Conservation (phyloP, 2,113 vertebrate genomes). For the Hippocampus abdominalis region DNA sequence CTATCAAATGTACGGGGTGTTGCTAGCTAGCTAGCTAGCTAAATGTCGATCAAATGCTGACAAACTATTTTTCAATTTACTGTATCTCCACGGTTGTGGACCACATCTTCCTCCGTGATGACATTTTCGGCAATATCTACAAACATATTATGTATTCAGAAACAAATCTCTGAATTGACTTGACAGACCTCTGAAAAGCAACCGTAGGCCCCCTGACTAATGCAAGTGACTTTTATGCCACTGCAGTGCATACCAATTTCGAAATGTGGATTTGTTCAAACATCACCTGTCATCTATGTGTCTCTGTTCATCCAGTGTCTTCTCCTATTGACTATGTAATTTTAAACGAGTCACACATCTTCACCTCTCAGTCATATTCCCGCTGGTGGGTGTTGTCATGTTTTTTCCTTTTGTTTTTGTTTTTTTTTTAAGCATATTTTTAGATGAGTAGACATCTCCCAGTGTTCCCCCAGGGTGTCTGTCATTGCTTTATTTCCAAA, state of each 20-base stretch:
- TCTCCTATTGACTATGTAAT: neutral
- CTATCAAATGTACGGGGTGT: no score
- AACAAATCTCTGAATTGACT: neutral
- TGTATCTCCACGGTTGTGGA: neutral
- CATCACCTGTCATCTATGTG: neutral
- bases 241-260: neutral
- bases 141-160: neutral
- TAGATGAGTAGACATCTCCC: neutral
- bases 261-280: neutral
- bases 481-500: conserved; percentile 35
- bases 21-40: no score
- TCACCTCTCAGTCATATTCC: neutral
- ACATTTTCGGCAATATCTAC: neutral
- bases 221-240: neutral
- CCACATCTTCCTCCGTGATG: neutral
- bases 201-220: neutral
- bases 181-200: neutral
- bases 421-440: neutral
- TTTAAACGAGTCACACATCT: neutral
- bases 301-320: neutral
- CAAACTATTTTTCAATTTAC: neutral
- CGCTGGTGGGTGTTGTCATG: neutral
- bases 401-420: neutral
- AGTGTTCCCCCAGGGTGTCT: neutral
- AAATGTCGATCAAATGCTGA: neutral